Conservation (phyloP, 1,140 invertebrate species). For the Caerostris extrusa region DNA sequence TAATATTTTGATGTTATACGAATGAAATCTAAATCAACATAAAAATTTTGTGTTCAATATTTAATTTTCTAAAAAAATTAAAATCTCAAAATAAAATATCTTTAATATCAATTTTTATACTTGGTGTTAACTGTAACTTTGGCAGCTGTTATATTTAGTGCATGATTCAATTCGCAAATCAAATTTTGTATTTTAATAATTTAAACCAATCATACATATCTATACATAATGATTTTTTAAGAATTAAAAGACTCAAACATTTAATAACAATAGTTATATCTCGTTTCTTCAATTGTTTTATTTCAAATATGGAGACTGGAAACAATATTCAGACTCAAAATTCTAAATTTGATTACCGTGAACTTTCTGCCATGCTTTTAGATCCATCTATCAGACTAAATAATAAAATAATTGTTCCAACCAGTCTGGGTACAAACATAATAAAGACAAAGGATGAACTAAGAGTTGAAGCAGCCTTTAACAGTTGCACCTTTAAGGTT, state of each 20-base stretch:
- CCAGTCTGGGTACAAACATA: constrained; percentile 87
- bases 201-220: no score
- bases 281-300: background rate
- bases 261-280: background rate
- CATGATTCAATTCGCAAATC: no score
- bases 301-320: background rate
- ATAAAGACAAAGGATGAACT: constrained; percentile 94
- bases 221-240: no score
- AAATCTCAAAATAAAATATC: background rate
- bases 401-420: constrained; percentile 88
- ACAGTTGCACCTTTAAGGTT: constrained; percentile 96
- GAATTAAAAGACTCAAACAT: no score
- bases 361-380: constrained; percentile 74
- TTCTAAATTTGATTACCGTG: constrained; percentile 66
- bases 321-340: background rate
- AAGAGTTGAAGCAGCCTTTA: constrained; percentile 91
- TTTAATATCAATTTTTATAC: no score
- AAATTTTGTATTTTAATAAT: no score
- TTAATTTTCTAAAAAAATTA: background rate
- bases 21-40: no score
- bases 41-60: no score
- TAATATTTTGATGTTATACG: no score
- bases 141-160: no score
- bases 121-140: no score
- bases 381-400: constrained; percentile 76